These are phyloP conservation scores for Panulirus ornatus DNA, from an alignment of 1,140 invertebrate genomes.

Conservation along the genomic window DNA sequence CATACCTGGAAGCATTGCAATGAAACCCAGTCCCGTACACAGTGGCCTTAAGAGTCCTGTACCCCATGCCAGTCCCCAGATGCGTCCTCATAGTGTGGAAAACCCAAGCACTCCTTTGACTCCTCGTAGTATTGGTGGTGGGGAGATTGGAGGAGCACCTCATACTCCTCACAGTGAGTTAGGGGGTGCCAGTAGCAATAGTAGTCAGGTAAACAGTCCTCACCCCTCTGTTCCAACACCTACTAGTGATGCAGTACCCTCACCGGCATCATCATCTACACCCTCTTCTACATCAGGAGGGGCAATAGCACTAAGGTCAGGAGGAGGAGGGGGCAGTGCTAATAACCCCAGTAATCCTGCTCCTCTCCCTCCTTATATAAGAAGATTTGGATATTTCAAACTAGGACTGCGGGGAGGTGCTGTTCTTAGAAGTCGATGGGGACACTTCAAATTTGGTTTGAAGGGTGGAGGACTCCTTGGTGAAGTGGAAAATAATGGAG, in stretches of 20 bases:
- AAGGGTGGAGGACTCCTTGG: constrained; percentile 68
- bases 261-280: constrained; percentile 45
- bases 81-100: constrained; percentile 64
- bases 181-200: constrained; percentile 58
- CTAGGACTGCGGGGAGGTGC: constrained; percentile 66
- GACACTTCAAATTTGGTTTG: constrained; percentile 72
- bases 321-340: constrained; percentile 71
- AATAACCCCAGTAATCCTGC: constrained; percentile 64
- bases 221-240: constrained; percentile 68
- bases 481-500: constrained; percentile 45
- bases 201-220: constrained; percentile 66
- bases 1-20: constrained; percentile 50
- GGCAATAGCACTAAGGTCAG: constrained; percentile 9
- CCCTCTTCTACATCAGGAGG: not conserved
- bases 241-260: constrained; percentile 62
- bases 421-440: constrained; percentile 71
- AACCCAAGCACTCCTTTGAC: constrained; percentile 71
- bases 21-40: constrained; percentile 71
- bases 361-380: constrained; percentile 52
- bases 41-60: constrained; percentile 70
- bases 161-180: constrained; percentile 71
- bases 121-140: constrained; percentile 57
- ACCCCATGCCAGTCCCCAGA: constrained; percentile 68
- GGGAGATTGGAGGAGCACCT: constrained; percentile 56
- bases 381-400: constrained; percentile 69